phyloP scores from a whole-genome alignment of 2,797 vertebrate genomes.

The Poeciliopsis gracilis region DNA sequence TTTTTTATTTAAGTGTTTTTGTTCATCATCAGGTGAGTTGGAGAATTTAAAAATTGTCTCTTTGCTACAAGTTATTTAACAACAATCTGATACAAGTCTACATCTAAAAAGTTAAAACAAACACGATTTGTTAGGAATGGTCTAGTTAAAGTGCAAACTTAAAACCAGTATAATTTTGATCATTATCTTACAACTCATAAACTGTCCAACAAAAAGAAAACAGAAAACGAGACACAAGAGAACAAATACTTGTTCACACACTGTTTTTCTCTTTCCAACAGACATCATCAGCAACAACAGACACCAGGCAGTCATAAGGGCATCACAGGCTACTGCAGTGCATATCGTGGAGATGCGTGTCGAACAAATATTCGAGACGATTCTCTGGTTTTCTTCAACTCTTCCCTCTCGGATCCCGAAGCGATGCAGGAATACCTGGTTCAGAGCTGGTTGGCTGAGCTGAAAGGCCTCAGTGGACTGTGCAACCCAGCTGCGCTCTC shows the following conservation, averaged over 20 bases:
- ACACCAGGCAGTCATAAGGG: constrained; percentile 77
- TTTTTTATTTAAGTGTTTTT: neutral
- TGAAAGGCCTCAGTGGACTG: constrained; percentile 83
- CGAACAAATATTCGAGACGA: constrained; percentile 78
- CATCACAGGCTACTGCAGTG: constrained; percentile 88
- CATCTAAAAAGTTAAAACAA: neutral
- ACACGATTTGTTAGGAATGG: neutral
- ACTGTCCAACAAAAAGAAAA: neutral
- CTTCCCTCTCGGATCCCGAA: constrained; percentile 88
- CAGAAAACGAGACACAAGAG: neutral
- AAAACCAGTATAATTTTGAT: neutral
- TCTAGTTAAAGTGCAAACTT: neutral
- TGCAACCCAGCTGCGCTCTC: constrained; percentile 87
- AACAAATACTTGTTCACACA: neutral
- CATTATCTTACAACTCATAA: neutral
- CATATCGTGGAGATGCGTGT: constrained; percentile 90
- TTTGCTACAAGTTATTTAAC: neutral
- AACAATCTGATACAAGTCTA: neutral
- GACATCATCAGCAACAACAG: constrained; percentile 69
- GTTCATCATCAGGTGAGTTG: neutral
- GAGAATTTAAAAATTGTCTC: neutral
- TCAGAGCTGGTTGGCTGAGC: constrained; percentile 85
- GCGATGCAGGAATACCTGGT: constrained; percentile 90
- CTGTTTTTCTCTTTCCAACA: constrained; percentile 46
- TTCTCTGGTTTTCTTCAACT: constrained; percentile 92